phyloP scores from a whole-genome alignment of 2,888 invertebrate genomes.

The Lagria hirta region DNA sequence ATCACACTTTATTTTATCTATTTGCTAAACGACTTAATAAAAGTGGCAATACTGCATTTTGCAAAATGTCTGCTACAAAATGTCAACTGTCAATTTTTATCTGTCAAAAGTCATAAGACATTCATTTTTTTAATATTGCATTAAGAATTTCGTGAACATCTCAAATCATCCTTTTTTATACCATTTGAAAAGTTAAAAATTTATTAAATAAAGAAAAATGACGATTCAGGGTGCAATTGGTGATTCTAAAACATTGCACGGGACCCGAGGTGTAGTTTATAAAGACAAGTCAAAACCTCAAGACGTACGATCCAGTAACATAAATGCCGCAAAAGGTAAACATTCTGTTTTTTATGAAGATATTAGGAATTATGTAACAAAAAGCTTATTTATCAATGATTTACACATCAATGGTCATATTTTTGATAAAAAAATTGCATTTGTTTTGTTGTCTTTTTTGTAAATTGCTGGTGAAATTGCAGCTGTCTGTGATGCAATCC shows the following conservation, averaged over 20 bases:
- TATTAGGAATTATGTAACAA: too few relatives aligned
- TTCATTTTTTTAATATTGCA: too few relatives aligned
- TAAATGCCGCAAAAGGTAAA: constrained; percentile 96
- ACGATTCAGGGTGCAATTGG: constrained; percentile 53
- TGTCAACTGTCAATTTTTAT: constrained; percentile 6
- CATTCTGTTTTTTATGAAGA: constrained; percentile 26
- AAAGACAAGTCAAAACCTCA: constrained; percentile 93
- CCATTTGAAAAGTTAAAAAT: constrained; percentile 3
- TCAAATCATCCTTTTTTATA: constrained; percentile 17
- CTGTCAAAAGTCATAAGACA: constrained; percentile 12
- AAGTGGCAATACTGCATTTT: too few relatives aligned
- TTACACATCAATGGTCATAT: neutral
- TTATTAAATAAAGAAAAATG: constrained; percentile 48
- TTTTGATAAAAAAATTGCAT: neutral
- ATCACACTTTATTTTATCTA: too few relatives aligned
- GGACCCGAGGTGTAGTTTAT: constrained; percentile 62
- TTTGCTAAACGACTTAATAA: too few relatives aligned
- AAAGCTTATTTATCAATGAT: too few relatives aligned
- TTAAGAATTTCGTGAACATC: constrained; percentile 10
- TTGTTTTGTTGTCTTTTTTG: constrained; percentile 3
- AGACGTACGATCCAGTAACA: constrained; percentile 93
- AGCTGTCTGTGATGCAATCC: constrained; percentile 98
- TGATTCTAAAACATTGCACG: constrained; percentile 54
- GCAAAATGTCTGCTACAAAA: too few relatives aligned
- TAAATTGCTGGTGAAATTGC: constrained; percentile 50